phyloP scores from a whole-genome alignment of 2,113 vertebrate genomes.

The Rallus limicola region DNA sequence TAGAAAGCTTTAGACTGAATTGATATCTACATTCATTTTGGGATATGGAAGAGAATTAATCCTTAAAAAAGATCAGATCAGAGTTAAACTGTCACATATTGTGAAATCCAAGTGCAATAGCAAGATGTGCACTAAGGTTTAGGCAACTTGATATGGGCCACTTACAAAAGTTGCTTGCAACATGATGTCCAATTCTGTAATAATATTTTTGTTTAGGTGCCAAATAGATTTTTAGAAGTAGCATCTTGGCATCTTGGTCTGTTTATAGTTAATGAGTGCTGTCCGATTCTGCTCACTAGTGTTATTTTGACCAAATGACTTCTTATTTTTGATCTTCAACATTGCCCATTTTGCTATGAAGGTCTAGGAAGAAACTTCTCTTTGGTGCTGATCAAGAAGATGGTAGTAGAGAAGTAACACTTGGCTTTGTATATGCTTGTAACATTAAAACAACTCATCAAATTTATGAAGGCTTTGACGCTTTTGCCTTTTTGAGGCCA shows the following conservation, averaged over 20 bases:
- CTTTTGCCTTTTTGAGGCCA: background rate
- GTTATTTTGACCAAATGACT: background rate
- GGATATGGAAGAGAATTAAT: background rate
- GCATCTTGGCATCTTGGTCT: background rate
- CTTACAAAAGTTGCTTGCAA: background rate
- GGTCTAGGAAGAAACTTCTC: background rate
- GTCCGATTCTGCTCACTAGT: background rate
- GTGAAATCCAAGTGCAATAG: background rate
- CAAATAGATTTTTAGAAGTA: background rate
- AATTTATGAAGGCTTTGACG: background rate
- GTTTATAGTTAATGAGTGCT: background rate
- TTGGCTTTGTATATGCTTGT: background rate
- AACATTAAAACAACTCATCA: background rate
- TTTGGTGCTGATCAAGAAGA: background rate
- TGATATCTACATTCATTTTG: background rate
- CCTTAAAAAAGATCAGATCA: background rate
- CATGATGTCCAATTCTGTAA: background rate
- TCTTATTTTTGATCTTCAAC: background rate
- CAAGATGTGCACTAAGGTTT: background rate
- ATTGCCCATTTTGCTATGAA: background rate
- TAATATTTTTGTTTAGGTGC: background rate
- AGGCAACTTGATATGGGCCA: background rate
- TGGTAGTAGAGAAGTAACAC: background rate
- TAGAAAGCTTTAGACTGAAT: background rate
- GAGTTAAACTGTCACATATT: fast-evolving